Percentiles rank a stretch among this genome's conserved stretches.
Evolutionary conservation across 1,140 invertebrate species (phyloP).

Genomic region (Melitaea cinxia): DNA sequence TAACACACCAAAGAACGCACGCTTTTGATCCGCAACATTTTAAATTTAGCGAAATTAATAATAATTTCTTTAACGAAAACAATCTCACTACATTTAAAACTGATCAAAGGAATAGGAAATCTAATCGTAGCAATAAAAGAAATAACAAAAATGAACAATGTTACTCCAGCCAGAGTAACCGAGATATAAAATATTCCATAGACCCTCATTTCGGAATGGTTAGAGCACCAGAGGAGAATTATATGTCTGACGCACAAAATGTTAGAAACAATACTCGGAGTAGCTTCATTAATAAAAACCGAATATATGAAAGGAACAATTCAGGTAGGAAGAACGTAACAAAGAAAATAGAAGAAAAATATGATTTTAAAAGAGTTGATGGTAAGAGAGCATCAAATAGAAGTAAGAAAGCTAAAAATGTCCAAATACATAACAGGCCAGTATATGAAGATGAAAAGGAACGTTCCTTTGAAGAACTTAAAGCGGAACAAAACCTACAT

Average conservation of each 20-base stretch:
- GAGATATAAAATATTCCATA: constrained; percentile 70
- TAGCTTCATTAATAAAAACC: constrained; percentile 49
- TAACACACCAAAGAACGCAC: constrained; percentile 77
- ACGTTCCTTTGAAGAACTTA: constrained; percentile 48
- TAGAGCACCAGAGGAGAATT: constrained; percentile 47
- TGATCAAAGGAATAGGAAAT: constrained; percentile 61
- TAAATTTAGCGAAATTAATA: constrained; percentile 63
- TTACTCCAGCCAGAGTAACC: constrained; percentile 61
- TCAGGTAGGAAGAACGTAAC: constrained; percentile 41
- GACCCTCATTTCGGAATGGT: constrained; percentile 65
- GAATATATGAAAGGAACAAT: constrained; percentile 59
- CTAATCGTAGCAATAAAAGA: constrained; percentile 60
- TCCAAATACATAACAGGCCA: constrained; percentile 27
- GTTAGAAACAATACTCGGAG: constrained; percentile 49
- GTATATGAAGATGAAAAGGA: constrained; percentile 45
- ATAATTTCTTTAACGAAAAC: constrained; percentile 56
- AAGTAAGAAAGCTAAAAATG: constrained; percentile 42
- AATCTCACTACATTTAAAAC: constrained; percentile 59
- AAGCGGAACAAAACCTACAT: constrained; percentile 42
- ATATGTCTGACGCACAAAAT: constrained; percentile 48
- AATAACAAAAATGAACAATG: constrained; percentile 46
- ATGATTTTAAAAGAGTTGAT: constrained; percentile 32
- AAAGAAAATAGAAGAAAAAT: constrained; percentile 31
- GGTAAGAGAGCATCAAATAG: constrained; percentile 47
- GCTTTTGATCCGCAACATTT: constrained; percentile 65